Percentiles rank a stretch among this genome's conserved stretches.
phyloP scores from a whole-genome alignment of 1,140 invertebrate genomes.

The Leptopilina boulardi region DNA sequence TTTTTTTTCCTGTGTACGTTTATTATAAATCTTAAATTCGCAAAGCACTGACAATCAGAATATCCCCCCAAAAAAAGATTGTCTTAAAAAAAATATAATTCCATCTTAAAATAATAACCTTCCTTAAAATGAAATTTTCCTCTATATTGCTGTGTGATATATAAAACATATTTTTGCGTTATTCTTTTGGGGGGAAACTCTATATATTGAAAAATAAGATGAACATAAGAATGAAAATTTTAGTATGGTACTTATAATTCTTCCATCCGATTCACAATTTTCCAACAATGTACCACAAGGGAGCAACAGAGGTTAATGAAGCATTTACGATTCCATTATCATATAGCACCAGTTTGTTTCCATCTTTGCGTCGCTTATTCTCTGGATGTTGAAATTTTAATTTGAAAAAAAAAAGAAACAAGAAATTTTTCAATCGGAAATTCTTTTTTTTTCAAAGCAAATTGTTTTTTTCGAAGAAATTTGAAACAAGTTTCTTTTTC shows the following conservation, averaged over 20 bases:
- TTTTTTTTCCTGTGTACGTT: too few species aligned
- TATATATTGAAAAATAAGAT: neutral
- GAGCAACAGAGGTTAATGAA: constrained; percentile 58
- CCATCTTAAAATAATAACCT: too few species aligned
- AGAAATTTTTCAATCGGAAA: neutral
- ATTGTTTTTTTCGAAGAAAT: too few species aligned
- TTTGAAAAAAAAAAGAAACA: neutral
- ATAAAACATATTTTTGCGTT: too few species aligned
- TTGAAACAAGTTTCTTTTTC: too few species aligned
- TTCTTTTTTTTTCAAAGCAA: neutral
- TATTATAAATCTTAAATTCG: too few species aligned
- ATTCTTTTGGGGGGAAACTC: too few species aligned
- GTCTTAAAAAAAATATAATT: too few species aligned
- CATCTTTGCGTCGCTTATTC: constrained; percentile 38
- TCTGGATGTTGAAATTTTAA: neutral
- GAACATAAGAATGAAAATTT: neutral
- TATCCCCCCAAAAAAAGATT: too few species aligned
- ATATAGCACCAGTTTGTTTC: constrained; percentile 40
- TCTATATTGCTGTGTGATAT: too few species aligned
- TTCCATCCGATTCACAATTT: constrained; percentile 47
- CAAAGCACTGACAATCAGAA: too few species aligned
- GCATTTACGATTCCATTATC: constrained; percentile 64
- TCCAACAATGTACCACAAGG: constrained; percentile 47
- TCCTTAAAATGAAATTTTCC: too few species aligned
- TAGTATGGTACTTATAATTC: neutral